Evolutionary conservation across 2,888 invertebrate genomes (phyloP).

Genomic region (Prosopocoilus inquinatus): DNA sequence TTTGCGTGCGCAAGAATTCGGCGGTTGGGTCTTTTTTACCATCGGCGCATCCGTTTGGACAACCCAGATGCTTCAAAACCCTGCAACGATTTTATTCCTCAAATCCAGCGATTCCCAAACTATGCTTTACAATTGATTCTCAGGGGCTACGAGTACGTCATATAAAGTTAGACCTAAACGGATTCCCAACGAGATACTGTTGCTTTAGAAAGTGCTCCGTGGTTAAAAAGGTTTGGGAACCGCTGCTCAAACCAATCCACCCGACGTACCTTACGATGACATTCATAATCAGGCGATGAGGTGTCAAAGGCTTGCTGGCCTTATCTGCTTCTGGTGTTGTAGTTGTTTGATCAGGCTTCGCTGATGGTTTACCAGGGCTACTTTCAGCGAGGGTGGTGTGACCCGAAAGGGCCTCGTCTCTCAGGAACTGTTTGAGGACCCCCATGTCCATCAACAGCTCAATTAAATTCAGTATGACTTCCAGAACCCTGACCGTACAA

Average conservation of each 20-base stretch:
- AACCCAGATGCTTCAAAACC: slow-evolving; percentile 86
- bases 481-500: slow-evolving; percentile 86
- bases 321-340: slow-evolving; percentile 50
- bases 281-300: slow-evolving; percentile 74
- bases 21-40: slow-evolving; percentile 86
- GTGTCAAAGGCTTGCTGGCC: slow-evolving; percentile 56
- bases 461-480: slow-evolving; percentile 87
- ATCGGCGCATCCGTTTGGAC: slow-evolving; percentile 89
- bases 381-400: slow-evolving; percentile 39
- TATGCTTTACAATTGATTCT: too few relatives aligned
- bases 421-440: slow-evolving; percentile 62
- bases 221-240: too few relatives aligned
- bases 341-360: slow-evolving; percentile 28
- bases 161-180: neutral
- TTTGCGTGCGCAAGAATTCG: slow-evolving; percentile 86
- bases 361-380: slow-evolving; percentile 13
- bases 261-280: slow-evolving; percentile 57
- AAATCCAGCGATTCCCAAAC: too few relatives aligned
- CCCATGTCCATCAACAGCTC: slow-evolving; percentile 91
- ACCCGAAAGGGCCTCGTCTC: slow-evolving; percentile 53
- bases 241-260: neutral
- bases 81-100: slow-evolving; percentile 48
- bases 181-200: too few relatives aligned
- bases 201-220: too few relatives aligned
- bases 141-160: neutral